Evolutionary conservation across 2,888 invertebrate genomes (phyloP).

Genomic region (Ormyrus rosae): DNA sequence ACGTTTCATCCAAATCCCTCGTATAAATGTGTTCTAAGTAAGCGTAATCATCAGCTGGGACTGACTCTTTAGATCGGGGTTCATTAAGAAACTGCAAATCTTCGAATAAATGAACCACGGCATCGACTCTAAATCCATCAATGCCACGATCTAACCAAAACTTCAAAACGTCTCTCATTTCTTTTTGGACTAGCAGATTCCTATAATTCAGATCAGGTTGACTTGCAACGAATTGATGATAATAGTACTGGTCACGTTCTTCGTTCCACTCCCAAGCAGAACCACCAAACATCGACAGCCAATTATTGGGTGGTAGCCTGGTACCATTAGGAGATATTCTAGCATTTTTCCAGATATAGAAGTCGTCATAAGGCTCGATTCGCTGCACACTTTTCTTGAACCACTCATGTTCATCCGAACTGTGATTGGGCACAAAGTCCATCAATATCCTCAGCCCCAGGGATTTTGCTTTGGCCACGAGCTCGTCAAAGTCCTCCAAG

Average conservation of each 20-base stretch:
- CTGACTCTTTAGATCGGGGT: conserved; percentile 61
- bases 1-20: conserved; percentile 67
- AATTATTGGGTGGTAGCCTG: conserved; percentile 76
- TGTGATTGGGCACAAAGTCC: conserved; percentile 80
- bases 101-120: conserved; percentile 71
- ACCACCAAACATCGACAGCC: conserved; percentile 79
- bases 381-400: conserved; percentile 83
- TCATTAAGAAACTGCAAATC: conserved; percentile 67
- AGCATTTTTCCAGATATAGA: conserved; percentile 84
- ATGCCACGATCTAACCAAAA: conserved; percentile 80
- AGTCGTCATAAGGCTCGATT: conserved; percentile 82
- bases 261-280: conserved; percentile 81
- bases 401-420: conserved; percentile 88
- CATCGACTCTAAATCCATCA: conserved; percentile 80
- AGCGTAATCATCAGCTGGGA: conserved; percentile 65
- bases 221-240: conserved; percentile 80
- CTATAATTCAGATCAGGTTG: conserved; percentile 84
- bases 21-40: conserved; percentile 74
- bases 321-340: conserved; percentile 70
- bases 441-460: conserved; percentile 74
- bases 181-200: conserved; percentile 76
- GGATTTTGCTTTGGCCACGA: conserved; percentile 73
- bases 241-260: conserved; percentile 79
- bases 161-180: conserved; percentile 77
- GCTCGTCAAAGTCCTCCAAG: conserved; percentile 77